Percentiles rank a stretch among this genome's conserved stretches.
Conservation (phyloP, 1,140 invertebrate genomes). For the Chrysomallon squamiferum region DNA sequence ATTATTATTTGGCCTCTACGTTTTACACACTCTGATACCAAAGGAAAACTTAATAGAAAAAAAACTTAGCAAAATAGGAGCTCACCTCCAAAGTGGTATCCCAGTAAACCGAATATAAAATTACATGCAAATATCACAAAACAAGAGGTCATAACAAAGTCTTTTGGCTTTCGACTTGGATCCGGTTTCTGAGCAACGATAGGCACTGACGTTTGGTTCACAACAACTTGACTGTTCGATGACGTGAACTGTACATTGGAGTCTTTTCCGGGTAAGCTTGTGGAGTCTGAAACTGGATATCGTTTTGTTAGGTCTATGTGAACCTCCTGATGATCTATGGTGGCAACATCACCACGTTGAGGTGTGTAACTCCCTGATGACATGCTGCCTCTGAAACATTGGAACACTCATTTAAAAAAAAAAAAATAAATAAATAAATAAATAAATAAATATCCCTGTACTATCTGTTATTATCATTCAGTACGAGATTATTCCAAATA, state of each 20-base stretch:
- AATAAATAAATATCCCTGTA: no score
- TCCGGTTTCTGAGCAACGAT: constrained; percentile 39
- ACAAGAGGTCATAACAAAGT: constrained; percentile 46
- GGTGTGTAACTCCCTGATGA: no score
- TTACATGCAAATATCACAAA: constrained; percentile 45
- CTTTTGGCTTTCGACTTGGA: constrained; percentile 42
- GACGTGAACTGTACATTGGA: no score
- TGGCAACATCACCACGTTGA: constrained; percentile 18
- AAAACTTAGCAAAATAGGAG: not conserved
- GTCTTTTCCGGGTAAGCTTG: not conserved
- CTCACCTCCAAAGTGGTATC: constrained; percentile 41
- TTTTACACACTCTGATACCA: no score
- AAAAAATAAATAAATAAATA: no score
- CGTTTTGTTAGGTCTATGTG: constrained; percentile 26
- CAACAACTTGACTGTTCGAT: constrained; percentile 6
- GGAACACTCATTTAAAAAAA: no score
- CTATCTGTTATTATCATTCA: no score
- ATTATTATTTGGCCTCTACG: no score
- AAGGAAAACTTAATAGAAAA: no score
- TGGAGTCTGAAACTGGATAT: not conserved
- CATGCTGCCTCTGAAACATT: no score
- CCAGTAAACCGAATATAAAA: constrained; percentile 40
- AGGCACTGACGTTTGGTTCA: constrained; percentile 19
- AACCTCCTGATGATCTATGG: constrained; percentile 36
- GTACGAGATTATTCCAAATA: no score